A percentile compares a stretch with the other conserved stretches of the same genome.
These are phyloP conservation scores for Thymelicus lineola DNA, from an alignment of 2,888 invertebrate species.

Conservation along the genomic window DNA sequence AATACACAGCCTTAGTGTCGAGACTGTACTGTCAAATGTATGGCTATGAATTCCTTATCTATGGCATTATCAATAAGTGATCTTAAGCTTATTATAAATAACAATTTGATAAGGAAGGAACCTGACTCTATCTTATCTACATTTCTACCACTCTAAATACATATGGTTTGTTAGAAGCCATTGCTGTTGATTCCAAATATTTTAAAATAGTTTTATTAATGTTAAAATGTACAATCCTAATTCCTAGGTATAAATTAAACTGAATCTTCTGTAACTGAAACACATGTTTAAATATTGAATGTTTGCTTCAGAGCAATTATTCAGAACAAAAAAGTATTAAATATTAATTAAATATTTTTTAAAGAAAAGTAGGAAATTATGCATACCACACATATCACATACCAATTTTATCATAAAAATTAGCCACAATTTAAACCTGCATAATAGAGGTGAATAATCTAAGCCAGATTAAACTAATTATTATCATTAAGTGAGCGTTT, in stretches of 20 bases:
- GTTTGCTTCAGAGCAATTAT: no score
- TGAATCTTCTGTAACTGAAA: background rate
- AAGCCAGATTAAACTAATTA: no score
- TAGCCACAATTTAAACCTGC: no score
- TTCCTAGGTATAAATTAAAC: background rate
- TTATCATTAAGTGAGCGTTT: no score
- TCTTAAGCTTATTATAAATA: slow-evolving; percentile 80
- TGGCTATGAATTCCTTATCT: slow-evolving; percentile 69
- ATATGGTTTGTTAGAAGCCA: slow-evolving; percentile 41
- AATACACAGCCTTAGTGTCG: slow-evolving; percentile 60
- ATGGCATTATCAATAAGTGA: slow-evolving; percentile 73
- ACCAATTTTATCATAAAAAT: no score
- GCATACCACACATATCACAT: no score
- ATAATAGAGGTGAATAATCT: no score
- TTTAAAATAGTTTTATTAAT: background rate
- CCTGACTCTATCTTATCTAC: slow-evolving; percentile 74
- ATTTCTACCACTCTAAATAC: slow-evolving; percentile 62
- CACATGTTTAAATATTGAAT: no score
- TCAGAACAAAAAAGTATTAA: no score
- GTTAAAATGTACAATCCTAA: background rate
- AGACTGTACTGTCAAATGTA: slow-evolving; percentile 64
- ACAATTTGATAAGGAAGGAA: slow-evolving; percentile 73
- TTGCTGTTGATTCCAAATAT: slow-evolving; percentile 36
- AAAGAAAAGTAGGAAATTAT: no score
- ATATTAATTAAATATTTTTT: no score